Base-by-base conservation (phyloP, 2,113 vertebrate genomes). In the Nannospalax galili region DNA sequence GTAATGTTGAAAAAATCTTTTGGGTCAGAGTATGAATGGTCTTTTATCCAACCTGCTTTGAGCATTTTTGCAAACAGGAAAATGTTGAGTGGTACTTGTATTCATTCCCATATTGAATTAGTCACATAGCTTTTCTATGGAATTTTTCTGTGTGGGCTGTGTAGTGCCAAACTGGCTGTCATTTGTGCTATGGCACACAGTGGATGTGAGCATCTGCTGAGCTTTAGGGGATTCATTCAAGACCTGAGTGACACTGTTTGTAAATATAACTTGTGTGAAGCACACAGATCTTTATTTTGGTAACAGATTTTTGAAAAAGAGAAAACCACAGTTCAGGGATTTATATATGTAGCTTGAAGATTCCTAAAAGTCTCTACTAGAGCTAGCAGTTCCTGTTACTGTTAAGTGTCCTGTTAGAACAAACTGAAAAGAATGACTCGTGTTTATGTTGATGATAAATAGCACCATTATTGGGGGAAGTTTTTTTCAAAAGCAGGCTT, bases 401-500 rank as follows among this genome's bases (percentile, higher is more conserved):
- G 30, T 42, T 79, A 56, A 84, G 75, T 91, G 79, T 89, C 93
- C 95, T 90, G 5, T 93, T 52, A 62, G 86, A 95, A 95, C 67
- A 94, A 96, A 93, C 67, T 48, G 75, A 95, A 96, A 82, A 56
- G 48, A 92, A 67, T 91, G 95, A 94, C 95, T 96, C 72, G 20
- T 87, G 84, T 94, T 94, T 89, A 80, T 95, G 67, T 91, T 92
- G 85, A 93, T 87, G 30, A 79, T 72, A 28, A 91, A 81, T 70
- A 95, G 82, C 74, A 93, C 74, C 94, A n/a, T 91, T 48, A 69
- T 69, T 58, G 65, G 14, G 84, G 93, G 70, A 94, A 80, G 62
- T 70, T 96, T 93, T 96, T 93, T 96, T 96, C 97, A 97, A 95
- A 97, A 98, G 97, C 96, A 85, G 97, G 97, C 96, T 98, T 98